Percentiles rank a stretch among this genome's conserved stretches.
phyloP scores from a whole-genome alignment of 2,113 vertebrate genomes.

The Marmota flaviventris region DNA sequence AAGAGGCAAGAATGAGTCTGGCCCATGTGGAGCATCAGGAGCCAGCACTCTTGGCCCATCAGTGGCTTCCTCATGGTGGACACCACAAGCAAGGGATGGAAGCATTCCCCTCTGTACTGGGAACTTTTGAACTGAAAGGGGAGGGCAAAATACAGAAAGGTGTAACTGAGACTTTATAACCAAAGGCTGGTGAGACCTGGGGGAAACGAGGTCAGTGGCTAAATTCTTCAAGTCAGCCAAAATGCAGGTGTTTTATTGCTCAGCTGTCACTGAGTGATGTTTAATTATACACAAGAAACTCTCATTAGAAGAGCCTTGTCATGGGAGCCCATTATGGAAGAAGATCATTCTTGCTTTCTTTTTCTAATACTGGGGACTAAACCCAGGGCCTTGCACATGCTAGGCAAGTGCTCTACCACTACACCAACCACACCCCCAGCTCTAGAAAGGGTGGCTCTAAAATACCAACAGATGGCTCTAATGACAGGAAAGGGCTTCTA shows the following conservation, averaged over 20 bases:
- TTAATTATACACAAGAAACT: not conserved
- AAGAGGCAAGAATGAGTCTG: not conserved
- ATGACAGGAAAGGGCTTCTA: not conserved
- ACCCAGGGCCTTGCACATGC: not conserved
- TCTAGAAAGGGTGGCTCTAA: not conserved
- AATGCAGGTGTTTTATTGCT: not conserved
- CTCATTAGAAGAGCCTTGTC: not conserved
- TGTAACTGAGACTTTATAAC: not conserved
- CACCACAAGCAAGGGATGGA: not conserved
- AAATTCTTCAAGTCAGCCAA: not conserved
- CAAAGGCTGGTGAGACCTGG: not conserved
- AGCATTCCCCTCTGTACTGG: not conserved
- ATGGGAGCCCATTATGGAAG: not conserved
- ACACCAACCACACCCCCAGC: not conserved
- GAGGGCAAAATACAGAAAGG: not conserved
- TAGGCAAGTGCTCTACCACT: not conserved
- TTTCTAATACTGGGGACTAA: not conserved
- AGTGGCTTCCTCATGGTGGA: not conserved
- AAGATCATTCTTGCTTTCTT: not conserved
- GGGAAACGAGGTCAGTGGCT: not conserved
- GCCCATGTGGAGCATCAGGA: not conserved
- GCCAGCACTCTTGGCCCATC: not conserved
- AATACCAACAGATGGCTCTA: not conserved
- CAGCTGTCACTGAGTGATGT: rapidly evolving
- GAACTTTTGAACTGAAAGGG: not conserved